Percentiles rank a stretch among this genome's conserved stretches.
These are phyloP conservation scores for Contarinia nasturtii DNA, from an alignment of 1,140 invertebrate species.

Conservation along the genomic window DNA sequence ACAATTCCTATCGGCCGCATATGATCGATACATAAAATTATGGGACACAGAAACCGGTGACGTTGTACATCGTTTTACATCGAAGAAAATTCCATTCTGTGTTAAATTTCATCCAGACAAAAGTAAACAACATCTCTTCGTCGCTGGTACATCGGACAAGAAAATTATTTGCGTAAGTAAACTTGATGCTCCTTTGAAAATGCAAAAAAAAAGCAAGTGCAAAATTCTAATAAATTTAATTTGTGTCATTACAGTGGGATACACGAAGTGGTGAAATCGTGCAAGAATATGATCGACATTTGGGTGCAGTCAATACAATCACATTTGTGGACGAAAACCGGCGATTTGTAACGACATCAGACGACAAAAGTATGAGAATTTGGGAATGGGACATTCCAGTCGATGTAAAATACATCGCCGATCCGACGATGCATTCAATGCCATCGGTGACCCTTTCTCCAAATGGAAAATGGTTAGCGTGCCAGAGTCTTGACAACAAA, in stretches of 20 bases:
- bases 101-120: conserved; percentile 95
- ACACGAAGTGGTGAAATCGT: conserved; percentile 83
- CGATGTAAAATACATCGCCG: conserved; percentile 99
- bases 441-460: conserved; percentile 86
- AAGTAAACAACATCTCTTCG: conserved; percentile 94
- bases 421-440: conserved; percentile 98
- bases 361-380: conserved; percentile 95
- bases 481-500: conserved; percentile 99
- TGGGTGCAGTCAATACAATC: conserved; percentile 96
- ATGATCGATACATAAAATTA: conserved; percentile 86
- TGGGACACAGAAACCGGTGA: conserved; percentile 98
- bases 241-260: conserved; percentile 65
- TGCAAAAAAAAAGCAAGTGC: too few species aligned
- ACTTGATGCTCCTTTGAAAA: too few species aligned
- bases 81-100: conserved; percentile 90
- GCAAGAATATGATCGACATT: conserved; percentile 97
- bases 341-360: conserved; percentile 93
- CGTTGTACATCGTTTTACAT: conserved; percentile 81
- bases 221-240: conserved; percentile 6
- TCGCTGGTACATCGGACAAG: conserved; percentile 96
- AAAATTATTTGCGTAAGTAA: conserved; percentile 97
- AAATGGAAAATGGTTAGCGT: conserved; percentile 97
- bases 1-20: conserved; percentile 84
- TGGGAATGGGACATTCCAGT: conserved; percentile 99
- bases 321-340: conserved; percentile 98